Conservation (phyloP, 2,113 vertebrate genomes). For the Raja brachyura region DNA sequence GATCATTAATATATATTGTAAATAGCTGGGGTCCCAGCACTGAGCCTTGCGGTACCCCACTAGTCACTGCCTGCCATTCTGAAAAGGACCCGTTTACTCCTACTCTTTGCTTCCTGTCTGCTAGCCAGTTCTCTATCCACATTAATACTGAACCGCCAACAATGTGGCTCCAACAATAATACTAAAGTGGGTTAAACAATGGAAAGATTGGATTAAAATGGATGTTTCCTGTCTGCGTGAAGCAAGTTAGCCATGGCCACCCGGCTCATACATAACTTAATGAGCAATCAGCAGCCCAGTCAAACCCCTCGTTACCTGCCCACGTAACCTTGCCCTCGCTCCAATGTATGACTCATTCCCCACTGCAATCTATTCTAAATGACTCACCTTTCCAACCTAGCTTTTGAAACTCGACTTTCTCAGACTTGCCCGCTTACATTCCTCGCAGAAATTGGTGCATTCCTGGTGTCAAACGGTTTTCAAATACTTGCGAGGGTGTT, state of each 20-base stretch:
- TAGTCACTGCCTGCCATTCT: no score
- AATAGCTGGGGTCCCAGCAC: no score
- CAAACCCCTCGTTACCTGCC: background rate
- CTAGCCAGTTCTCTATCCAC: no score
- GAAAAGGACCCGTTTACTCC: no score
- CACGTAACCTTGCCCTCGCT: background rate
- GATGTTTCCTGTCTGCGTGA: background rate
- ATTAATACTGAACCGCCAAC: no score
- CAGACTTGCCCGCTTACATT: background rate
- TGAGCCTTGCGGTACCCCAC: no score
- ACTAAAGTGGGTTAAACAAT: background rate
- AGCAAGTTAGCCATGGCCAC: background rate
- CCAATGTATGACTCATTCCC: slow-evolving; percentile 11
- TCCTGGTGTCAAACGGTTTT: background rate
- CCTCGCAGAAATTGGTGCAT: background rate
- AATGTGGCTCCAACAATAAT: background rate
- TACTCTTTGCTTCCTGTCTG: no score
- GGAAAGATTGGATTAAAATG: background rate
- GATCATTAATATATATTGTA: no score
- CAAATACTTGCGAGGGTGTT: no score
- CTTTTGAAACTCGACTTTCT: background rate
- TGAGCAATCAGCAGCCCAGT: background rate
- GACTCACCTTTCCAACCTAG: background rate
- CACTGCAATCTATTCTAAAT: background rate
- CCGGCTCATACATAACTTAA: background rate